Evolutionary conservation across 2,888 invertebrate genomes (phyloP).

Genomic region (Dorcus parallelipipedus): DNA sequence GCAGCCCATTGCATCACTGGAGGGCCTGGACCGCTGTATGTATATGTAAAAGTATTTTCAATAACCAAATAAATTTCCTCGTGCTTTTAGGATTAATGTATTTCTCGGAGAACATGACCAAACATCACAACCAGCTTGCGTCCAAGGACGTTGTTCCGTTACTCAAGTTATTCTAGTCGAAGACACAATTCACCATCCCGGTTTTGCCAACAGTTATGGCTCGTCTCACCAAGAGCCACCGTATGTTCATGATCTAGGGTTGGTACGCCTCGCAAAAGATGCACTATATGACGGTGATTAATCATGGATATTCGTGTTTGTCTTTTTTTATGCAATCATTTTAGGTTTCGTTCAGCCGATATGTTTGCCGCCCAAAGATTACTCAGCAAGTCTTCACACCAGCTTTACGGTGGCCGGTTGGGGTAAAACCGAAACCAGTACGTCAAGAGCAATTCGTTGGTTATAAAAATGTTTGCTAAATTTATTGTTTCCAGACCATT

Average conservation of each 20-base stretch:
- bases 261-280: conserved; percentile 39
- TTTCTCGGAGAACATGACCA: conserved; percentile 49
- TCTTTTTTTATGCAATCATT: conserved; percentile 29
- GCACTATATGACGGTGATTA: conserved; percentile 40
- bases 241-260: conserved; percentile 48
- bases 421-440: conserved; percentile 45
- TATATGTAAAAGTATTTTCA: conserved; percentile 27
- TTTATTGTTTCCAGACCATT: conserved; percentile 25
- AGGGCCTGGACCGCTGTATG: conserved; percentile 56
- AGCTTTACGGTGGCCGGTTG: conserved; percentile 44
- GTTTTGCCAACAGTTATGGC: no score
- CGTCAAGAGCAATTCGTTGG: conserved; percentile 1
- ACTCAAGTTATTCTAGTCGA: conserved; percentile 43
- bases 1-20: conserved; percentile 59
- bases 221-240: no score
- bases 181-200: conserved; percentile 40
- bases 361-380: conserved; percentile 35
- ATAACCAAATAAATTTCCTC: no score
- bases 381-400: conserved; percentile 30
- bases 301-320: neutral
- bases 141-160: conserved; percentile 43
- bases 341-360: conserved; percentile 38
- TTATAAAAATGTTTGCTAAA: neutral
- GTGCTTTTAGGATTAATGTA: conserved; percentile 21
- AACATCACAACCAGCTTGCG: conserved; percentile 42